A percentile compares a stretch with the other conserved stretches of the same genome.
Conservation (phyloP, 1,140 invertebrate genomes). For the Heliconius congener region DNA sequence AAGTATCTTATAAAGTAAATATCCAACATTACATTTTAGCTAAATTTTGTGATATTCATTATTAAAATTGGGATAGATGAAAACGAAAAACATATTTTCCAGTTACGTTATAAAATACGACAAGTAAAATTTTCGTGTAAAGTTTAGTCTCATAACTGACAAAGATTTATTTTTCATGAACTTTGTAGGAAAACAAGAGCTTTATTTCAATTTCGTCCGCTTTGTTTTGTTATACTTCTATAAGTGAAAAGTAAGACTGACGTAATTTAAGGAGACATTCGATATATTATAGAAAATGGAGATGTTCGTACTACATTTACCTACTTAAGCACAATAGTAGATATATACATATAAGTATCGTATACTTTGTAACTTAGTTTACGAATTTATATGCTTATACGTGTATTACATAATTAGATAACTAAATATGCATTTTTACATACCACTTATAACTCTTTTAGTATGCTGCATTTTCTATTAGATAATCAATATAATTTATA, state of each 20-base stretch:
- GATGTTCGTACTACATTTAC: background rate
- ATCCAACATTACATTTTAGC: background rate
- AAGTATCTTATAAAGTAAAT: too few species aligned
- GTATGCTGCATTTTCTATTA: too few species aligned
- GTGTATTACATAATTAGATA: too few species aligned
- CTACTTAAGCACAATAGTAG: background rate
- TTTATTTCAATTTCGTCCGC: background rate
- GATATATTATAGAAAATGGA: background rate
- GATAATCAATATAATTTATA: too few species aligned
- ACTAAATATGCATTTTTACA: too few species aligned
- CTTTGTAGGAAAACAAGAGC: background rate
- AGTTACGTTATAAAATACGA: background rate
- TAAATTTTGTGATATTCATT: background rate
- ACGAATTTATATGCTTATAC: too few species aligned
- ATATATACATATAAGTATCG: too few species aligned
- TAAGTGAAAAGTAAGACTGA: background rate
- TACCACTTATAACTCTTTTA: too few species aligned
- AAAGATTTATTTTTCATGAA: constrained; percentile 5
- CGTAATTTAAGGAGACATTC: background rate
- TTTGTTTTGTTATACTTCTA: constrained; percentile 2
- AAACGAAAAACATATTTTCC: background rate
- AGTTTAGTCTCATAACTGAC: constrained; percentile 9
- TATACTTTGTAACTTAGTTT: too few species aligned
- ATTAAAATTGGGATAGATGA: background rate
- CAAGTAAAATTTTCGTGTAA: background rate